These are phyloP conservation scores for Bombus confusus DNA, from an alignment of 1,140 invertebrate species.

Conservation along the genomic window DNA sequence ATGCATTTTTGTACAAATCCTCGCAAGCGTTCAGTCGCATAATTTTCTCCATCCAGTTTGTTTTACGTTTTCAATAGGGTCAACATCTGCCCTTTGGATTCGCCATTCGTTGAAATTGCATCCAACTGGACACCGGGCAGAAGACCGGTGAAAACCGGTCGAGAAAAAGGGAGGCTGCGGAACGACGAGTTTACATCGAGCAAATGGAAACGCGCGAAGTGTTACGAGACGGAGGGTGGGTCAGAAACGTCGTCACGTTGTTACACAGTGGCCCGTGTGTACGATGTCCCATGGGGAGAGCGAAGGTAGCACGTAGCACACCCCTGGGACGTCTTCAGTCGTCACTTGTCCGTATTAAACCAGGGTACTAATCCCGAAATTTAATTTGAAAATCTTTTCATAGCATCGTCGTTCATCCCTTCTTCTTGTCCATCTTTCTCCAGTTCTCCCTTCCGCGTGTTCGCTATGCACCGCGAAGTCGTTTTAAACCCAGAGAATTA, in stretches of 20 bases:
- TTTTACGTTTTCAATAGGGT: not conserved
- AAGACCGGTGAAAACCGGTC: not conserved
- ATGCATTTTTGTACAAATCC: not conserved
- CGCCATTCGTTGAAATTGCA: slow-evolving; percentile 21
- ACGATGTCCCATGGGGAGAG: slow-evolving; percentile 71
- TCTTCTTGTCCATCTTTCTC: not conserved
- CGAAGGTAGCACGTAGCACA: slow-evolving; percentile 74
- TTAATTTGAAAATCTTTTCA: slow-evolving; percentile 83
- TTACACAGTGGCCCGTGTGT: slow-evolving; percentile 65
- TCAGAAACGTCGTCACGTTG: slow-evolving; percentile 65
- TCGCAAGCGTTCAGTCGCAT: no score
- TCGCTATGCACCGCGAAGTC: slow-evolving; percentile 63
- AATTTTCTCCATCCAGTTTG: not conserved
- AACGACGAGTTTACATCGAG: slow-evolving; percentile 70
- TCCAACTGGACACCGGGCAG: slow-evolving; percentile 11
- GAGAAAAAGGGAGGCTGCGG: not conserved
- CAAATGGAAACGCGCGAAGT: slow-evolving; percentile 77
- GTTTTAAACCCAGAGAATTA: slow-evolving; percentile 80
- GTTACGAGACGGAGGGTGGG: slow-evolving; percentile 64
- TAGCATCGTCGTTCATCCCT: slow-evolving; percentile 12
- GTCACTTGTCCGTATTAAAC: slow-evolving; percentile 82
- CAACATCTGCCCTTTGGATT: not conserved
- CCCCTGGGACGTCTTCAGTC: slow-evolving; percentile 80
- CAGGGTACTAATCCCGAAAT: slow-evolving; percentile 82
- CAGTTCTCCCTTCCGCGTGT: not conserved